Conservation (phyloP, 2,888 invertebrate genomes). For the Leptinotarsa rubiginosa region DNA sequence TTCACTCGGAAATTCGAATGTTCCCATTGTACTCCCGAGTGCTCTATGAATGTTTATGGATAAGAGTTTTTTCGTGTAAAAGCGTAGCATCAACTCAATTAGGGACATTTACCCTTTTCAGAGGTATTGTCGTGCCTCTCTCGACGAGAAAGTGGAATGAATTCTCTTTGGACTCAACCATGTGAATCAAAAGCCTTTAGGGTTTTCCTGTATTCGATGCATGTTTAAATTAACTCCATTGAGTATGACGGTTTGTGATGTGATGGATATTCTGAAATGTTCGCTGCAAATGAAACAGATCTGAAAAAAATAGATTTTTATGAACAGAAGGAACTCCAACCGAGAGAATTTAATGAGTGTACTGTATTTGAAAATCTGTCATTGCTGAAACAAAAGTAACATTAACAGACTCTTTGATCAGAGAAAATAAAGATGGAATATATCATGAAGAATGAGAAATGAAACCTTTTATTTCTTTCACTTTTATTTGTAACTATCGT, state of each 20-base stretch:
- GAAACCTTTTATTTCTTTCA: no score
- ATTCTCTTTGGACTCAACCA: not conserved
- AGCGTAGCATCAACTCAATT: constrained; percentile 1
- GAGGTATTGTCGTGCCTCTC: not conserved
- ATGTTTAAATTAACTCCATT: constrained; percentile 1
- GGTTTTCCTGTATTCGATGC: not conserved
- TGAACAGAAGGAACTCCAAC: no score
- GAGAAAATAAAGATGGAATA: no score
- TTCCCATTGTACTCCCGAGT: not conserved
- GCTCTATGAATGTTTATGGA: not conserved
- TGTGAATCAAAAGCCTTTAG: not conserved
- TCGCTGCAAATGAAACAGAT: no score
- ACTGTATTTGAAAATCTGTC: no score
- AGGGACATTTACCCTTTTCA: not conserved
- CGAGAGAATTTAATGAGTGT: no score
- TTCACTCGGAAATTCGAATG: not conserved
- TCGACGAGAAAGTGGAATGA: not conserved
- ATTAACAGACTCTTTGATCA: no score
- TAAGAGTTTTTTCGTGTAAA: constrained; percentile 8
- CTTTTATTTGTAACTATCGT: no score
- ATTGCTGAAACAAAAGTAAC: no score
- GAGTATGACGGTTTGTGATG: not conserved
- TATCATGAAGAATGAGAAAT: no score
- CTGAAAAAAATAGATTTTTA: no score
- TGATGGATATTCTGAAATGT: no score